These are phyloP conservation scores for Drymodes brunneopygia DNA, from an alignment of 2,113 vertebrate genomes.

Conservation along the genomic window DNA sequence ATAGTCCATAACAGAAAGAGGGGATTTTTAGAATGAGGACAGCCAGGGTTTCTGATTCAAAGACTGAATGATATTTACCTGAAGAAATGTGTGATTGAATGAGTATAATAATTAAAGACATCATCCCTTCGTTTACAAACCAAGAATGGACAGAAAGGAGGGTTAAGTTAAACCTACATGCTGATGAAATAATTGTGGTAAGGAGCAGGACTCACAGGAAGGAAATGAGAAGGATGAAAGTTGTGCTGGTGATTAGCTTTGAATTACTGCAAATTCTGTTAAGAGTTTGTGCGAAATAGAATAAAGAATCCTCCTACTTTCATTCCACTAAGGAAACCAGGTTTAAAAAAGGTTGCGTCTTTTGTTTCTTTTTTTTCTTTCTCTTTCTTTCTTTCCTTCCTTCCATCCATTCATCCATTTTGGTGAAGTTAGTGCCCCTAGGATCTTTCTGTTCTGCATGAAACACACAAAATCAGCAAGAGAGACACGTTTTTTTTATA, in stretches of 20 bases:
- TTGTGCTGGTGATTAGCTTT: neutral
- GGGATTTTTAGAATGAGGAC: accelerated
- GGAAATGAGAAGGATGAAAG: neutral
- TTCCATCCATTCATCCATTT: neutral
- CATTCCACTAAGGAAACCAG: neutral
- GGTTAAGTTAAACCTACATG: neutral
- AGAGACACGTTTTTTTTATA: neutral
- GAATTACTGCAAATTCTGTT: neutral
- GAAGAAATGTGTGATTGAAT: neutral
- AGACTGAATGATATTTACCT: neutral
- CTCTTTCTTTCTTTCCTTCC: neutral
- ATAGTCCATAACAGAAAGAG: neutral
- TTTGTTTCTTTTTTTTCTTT: neutral
- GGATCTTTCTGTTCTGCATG: neutral
- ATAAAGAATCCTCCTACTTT: neutral
- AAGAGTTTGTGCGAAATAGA: neutral
- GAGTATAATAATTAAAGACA: neutral
- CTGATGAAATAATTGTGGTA: neutral
- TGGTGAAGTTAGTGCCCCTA: neutral
- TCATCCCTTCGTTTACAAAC: neutral
- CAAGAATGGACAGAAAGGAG: neutral
- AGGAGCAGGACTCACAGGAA: neutral
- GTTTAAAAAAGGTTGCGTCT: neutral
- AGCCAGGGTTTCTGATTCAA: neutral
- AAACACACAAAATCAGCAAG: neutral